Conservation (phyloP, 2,113 vertebrate genomes). For the Ammospiza caudacuta region DNA sequence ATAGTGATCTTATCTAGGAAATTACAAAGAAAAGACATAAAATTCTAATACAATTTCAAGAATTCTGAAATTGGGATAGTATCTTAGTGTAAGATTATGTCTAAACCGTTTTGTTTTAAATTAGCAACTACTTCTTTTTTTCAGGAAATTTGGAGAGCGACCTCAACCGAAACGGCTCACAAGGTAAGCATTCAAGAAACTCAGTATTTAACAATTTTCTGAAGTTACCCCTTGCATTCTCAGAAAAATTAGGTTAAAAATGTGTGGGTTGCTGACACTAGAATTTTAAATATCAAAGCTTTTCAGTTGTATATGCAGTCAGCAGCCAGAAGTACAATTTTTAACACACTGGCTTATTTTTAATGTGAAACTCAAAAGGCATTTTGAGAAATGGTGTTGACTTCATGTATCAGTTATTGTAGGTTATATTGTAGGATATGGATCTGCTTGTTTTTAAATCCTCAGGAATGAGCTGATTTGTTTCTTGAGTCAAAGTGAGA, state of each 20-base stretch:
- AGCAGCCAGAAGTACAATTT: not conserved
- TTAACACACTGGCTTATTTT: not conserved
- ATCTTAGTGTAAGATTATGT: not conserved
- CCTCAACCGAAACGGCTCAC: conserved; percentile 98
- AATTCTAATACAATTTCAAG: not conserved
- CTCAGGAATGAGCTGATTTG: not conserved
- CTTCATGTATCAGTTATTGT: not conserved
- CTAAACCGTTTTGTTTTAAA: not conserved
- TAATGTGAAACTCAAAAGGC: not conserved
- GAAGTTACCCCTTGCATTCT: not conserved
- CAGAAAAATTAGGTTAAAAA: not conserved
- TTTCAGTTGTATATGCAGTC: not conserved
- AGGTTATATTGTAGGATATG: not conserved
- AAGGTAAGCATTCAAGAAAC: conserved; percentile 80
- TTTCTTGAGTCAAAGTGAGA: not conserved
- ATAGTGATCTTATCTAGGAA: not conserved
- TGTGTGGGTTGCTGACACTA: not conserved
- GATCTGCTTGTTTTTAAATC: not conserved
- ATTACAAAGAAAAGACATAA: not conserved
- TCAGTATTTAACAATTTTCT: not conserved
- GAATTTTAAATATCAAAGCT: not conserved
- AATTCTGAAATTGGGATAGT: not conserved
- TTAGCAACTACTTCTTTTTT: conserved; percentile 37
- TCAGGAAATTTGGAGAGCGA: conserved; percentile 98
- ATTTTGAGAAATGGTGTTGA: not conserved